A percentile compares a stretch with the other conserved stretches of the same genome.
These are phyloP conservation scores for Heterotilapia buettikoferi DNA, from an alignment of 2,113 vertebrate genomes.

Conservation along the genomic window DNA sequence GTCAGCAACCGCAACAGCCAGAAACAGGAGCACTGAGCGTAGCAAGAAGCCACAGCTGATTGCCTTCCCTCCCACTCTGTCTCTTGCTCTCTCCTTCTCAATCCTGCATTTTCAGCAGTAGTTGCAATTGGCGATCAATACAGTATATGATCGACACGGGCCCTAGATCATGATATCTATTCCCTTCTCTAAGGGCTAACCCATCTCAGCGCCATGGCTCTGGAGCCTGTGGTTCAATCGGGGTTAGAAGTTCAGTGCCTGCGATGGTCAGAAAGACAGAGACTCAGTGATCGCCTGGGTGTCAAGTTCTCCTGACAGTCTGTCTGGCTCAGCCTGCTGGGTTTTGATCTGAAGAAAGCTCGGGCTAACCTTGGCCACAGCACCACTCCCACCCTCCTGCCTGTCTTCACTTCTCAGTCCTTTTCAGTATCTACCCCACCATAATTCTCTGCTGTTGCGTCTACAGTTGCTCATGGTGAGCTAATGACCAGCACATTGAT, in stretches of 20 bases:
- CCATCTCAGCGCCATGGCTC: constrained; percentile 17
- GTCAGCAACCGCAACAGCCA: constrained; percentile 4
- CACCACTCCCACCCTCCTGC: background rate
- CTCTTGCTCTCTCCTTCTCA: background rate
- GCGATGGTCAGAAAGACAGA: constrained; percentile 31
- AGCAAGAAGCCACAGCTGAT: constrained; percentile 40
- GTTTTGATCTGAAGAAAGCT: constrained; percentile 32
- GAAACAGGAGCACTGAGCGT: background rate
- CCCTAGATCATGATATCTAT: constrained; percentile 52
- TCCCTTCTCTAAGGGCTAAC: constrained; percentile 45
- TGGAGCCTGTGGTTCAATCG: constrained; percentile 22
- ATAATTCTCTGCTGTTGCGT: constrained; percentile 12
- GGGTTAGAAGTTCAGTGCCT: constrained; percentile 44
- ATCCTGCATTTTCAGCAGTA: constrained; percentile 51
- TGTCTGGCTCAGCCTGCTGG: constrained; percentile 39
- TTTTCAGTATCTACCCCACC: background rate
- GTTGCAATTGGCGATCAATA: constrained; percentile 63
- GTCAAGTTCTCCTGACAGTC: constrained; percentile 59
- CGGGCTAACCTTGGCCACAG: background rate
- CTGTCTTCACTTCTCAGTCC: background rate
- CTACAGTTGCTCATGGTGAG: constrained; percentile 31
- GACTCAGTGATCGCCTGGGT: constrained; percentile 26
- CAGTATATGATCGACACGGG: constrained; percentile 55
- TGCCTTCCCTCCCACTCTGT: constrained; percentile 30
- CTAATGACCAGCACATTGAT: constrained; percentile 62